phyloP scores from a whole-genome alignment of 2,797 vertebrate species.

The Enteromius argenteus region DNA sequence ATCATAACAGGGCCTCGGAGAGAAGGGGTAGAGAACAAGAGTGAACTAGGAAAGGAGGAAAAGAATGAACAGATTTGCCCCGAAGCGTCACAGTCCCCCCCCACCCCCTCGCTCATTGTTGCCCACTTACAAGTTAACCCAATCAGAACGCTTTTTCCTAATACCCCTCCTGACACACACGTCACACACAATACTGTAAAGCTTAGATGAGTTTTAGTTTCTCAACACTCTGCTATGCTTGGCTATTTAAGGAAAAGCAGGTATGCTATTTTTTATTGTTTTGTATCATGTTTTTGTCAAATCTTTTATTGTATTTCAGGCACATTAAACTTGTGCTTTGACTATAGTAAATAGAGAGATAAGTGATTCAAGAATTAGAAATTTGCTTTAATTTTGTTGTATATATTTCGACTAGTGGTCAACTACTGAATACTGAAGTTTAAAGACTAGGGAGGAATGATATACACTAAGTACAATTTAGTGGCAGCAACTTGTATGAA shows the following conservation, averaged over 20 bases:
- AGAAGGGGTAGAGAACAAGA: slow-evolving; percentile 22
- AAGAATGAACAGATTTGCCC: slow-evolving; percentile 30
- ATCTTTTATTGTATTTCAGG: background rate
- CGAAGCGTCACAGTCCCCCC: background rate
- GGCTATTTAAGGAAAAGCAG: slow-evolving; percentile 46
- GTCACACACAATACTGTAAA: slow-evolving; percentile 30
- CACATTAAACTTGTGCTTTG: background rate
- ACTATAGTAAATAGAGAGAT: background rate
- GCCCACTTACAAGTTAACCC: slow-evolving; percentile 37
- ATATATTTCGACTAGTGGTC: background rate
- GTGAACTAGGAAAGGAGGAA: slow-evolving; percentile 8
- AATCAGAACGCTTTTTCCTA: slow-evolving; percentile 43
- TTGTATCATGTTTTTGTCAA: background rate
- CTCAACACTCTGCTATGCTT: slow-evolving; percentile 32
- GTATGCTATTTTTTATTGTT: slow-evolving; percentile 28
- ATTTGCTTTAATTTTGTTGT: background rate
- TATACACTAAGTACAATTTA: background rate
- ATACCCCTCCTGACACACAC: slow-evolving; percentile 43
- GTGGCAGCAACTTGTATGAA: background rate
- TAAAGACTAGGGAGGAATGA: background rate
- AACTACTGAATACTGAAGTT: background rate
- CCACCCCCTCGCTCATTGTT: background rate
- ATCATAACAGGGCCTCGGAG: slow-evolving; percentile 27
- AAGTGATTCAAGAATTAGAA: background rate
- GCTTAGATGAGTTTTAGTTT: slow-evolving; percentile 44